Percentiles rank a stretch among this genome's conserved stretches.
Evolutionary conservation across 2,797 vertebrate genomes (phyloP).

Genomic region (Australoheros facetus): DNA sequence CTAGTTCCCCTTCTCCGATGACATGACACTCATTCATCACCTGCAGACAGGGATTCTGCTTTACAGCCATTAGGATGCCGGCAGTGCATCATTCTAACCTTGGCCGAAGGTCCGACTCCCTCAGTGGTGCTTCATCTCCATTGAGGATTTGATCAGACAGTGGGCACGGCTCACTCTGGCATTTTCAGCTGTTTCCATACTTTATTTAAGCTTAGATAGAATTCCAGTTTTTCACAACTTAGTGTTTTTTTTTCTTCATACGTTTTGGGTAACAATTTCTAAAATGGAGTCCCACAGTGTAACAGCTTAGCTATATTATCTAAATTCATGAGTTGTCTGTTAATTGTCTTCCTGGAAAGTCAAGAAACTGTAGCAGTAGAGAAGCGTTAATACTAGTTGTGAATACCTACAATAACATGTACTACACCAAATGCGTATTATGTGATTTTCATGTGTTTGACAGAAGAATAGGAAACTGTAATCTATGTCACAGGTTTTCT

Average conservation of each 20-base stretch:
- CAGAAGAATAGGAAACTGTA: background rate
- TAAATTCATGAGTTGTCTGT: background rate
- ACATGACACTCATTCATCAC: conserved; percentile 76
- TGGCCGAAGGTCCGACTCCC: conserved; percentile 59
- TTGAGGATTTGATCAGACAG: conserved; percentile 8
- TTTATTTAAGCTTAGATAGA: background rate
- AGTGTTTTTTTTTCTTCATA: background rate
- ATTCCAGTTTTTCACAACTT: background rate
- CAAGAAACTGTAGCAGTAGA: background rate
- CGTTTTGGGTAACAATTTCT: background rate
- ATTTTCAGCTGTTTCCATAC: background rate
- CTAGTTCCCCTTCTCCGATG: conserved; percentile 46
- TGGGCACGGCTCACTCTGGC: background rate
- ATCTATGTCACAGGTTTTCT: background rate
- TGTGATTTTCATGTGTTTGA: background rate
- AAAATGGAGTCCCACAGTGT: background rate
- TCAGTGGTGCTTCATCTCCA: conserved; percentile 9
- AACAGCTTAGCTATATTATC: background rate
- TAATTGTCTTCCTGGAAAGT: background rate
- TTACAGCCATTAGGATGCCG: conserved; percentile 65
- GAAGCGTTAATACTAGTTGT: background rate
- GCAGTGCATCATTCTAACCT: conserved; percentile 58
- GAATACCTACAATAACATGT: background rate
- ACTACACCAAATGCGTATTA: background rate
- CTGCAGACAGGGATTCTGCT: conserved; percentile 59